Evolutionary conservation across 2,113 vertebrate species (phyloP).

Genomic region (Neolamprologus sp.): DNA sequence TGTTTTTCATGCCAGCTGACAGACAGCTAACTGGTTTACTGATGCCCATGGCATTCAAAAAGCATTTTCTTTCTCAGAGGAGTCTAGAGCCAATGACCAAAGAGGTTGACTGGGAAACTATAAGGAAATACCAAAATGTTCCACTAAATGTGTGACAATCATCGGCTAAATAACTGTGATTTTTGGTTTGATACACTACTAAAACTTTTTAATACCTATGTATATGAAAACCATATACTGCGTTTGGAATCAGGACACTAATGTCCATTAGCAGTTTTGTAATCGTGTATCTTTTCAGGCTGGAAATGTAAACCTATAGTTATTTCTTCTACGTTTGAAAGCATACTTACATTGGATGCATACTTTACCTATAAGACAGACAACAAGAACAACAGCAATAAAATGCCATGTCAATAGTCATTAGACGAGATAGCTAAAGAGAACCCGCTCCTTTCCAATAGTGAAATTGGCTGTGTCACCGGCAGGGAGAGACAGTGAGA

Average conservation of each 20-base stretch:
- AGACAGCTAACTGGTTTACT: constrained; percentile 18
- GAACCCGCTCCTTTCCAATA: not conserved
- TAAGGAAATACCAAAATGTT: not conserved
- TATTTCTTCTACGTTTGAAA: not conserved
- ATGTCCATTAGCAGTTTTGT: not conserved
- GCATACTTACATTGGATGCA: not conserved
- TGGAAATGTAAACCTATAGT: not conserved
- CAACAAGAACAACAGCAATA: not conserved
- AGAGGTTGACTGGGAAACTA: constrained; percentile 7
- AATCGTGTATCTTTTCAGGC: not conserved
- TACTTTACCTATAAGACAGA: not conserved
- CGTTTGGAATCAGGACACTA: not conserved
- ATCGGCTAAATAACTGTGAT: not conserved
- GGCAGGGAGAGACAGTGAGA: constrained; percentile 71
- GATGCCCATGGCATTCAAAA: not conserved
- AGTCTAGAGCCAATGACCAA: not conserved
- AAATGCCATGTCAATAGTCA: not conserved
- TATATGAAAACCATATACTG: not conserved
- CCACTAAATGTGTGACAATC: not conserved
- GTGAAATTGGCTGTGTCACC: constrained; percentile 56
- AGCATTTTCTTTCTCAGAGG: not conserved
- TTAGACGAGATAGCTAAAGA: not conserved
- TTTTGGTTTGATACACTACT: not conserved
- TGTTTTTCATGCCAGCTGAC: constrained; percentile 1
- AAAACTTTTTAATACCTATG: not conserved